Evolutionary conservation across 2,888 invertebrate species (phyloP), one percentile per base, ranked within the genome.

Genomic region (Rotaria sp.): DNA sequence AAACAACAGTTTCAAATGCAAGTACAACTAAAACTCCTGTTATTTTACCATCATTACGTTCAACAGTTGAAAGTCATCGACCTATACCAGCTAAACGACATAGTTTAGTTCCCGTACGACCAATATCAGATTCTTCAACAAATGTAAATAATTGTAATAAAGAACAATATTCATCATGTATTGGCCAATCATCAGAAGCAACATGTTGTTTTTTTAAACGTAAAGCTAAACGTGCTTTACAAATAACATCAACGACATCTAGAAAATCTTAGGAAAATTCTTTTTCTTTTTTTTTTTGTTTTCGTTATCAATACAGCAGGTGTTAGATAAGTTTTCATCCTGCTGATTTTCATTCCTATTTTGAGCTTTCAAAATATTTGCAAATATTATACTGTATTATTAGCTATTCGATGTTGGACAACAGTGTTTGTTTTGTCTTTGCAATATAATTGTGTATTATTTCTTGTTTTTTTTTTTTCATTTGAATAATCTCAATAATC

Each of bases 201-300:
- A 80, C 80, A 21, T 80, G 80, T 41, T 80, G 80, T n/a, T 80
- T 80, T 26, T 80, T 80, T n/a, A 80, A 80, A n/a, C 80, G 80
- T 45, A 80, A 80, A 45, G 26, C 80, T 13, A 80, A 80, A n/a
- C 45, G 26, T 8, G 75, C 75, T 21, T 41, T 80, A 41, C 75
- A 80, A 38, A 41, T 80, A 21, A n/a, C 45, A 45, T 45, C 80
- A 15, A 26, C 45, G 21, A 24, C 24, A 75, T 45, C 75, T 5
- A 67, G 15, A 67, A 67, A 67, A 18, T 24, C 52, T 24, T 52
- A 52, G 8, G 24, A 52, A 52, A 52, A 11, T 11, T 48, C 10
- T 13, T 15, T 48, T 48, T 48, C 10, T 15, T 48, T 15, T 48
- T 13, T 15, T 48, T 52, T 52, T 52, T 24, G 21, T 52, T 11